These are phyloP conservation scores for Philaethria dido DNA, from an alignment of 2,888 invertebrate species.

Conservation along the genomic window DNA sequence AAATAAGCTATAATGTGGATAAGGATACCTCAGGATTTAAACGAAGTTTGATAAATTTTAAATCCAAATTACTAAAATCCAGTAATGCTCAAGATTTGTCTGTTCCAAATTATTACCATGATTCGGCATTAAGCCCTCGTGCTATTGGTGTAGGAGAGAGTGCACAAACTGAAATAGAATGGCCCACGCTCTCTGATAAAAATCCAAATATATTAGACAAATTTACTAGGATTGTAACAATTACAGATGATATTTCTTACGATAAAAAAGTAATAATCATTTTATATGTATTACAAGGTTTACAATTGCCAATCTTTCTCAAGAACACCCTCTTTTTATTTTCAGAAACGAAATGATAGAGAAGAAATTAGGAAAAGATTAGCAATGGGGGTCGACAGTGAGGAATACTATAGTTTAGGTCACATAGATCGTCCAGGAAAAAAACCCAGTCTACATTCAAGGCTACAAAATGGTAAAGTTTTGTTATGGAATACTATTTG, in stretches of 20 bases:
- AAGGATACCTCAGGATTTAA: constrained; percentile 65
- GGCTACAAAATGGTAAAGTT: constrained; percentile 92
- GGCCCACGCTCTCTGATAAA: constrained; percentile 80
- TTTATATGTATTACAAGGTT: neutral
- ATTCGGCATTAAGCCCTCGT: constrained; percentile 81
- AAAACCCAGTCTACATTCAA: constrained; percentile 94
- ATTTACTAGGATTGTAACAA: constrained; percentile 74
- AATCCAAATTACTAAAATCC: constrained; percentile 63
- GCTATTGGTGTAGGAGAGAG: constrained; percentile 76
- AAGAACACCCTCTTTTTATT: constrained; percentile 43
- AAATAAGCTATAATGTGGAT: constrained; percentile 55
- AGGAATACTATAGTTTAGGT: constrained; percentile 87
- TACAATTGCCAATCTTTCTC: constrained; percentile 3
- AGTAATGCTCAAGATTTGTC: constrained; percentile 51
- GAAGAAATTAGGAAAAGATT: constrained; percentile 95
- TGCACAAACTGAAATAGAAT: constrained; percentile 79
- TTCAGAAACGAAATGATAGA: constrained; percentile 94
- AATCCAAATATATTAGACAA: constrained; percentile 76
- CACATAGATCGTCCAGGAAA: constrained; percentile 87
- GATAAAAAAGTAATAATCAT: constrained; percentile 58
- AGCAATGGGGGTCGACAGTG: constrained; percentile 92
- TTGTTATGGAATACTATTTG: neutral
- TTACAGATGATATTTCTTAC: constrained; percentile 55
- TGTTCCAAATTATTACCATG: constrained; percentile 62
- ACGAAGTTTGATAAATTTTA: constrained; percentile 66